Conservation (phyloP, 2,888 invertebrate genomes). For the Eupsilia transversa region DNA sequence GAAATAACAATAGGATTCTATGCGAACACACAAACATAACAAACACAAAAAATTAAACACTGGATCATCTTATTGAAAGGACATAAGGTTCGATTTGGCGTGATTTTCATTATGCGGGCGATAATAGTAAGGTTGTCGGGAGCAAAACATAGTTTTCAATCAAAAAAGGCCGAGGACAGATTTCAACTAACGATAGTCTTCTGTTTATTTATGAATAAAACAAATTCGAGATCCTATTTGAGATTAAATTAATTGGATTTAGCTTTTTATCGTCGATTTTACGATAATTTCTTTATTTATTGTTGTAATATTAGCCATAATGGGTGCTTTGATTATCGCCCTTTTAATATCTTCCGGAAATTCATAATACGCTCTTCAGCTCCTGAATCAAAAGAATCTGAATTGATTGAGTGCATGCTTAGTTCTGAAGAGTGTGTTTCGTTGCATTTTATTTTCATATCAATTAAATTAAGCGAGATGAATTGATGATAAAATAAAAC, state of each 20-base stretch:
- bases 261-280: conserved; percentile 65
- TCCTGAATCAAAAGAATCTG: conserved; percentile 43
- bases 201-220: conserved; percentile 70
- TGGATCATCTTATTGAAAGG: not conserved
- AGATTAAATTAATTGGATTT: conserved; percentile 72
- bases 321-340: conserved; percentile 54
- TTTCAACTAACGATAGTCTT: conserved; percentile 73
- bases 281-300: conserved; percentile 69
- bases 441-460: conserved; percentile 42
- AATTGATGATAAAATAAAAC: not conserved
- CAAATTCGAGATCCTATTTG: conserved; percentile 71
- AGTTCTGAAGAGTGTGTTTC: not conserved
- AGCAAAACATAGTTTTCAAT: conserved; percentile 72
- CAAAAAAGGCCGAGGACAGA: conserved; percentile 77
- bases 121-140: conserved; percentile 43
- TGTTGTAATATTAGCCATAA: conserved; percentile 54
- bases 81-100: conserved; percentile 15
- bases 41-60: not conserved
- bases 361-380: conserved; percentile 49
- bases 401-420: conserved; percentile 35
- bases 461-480: conserved; percentile 17
- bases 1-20: conserved; percentile 75
- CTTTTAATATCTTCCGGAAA: conserved; percentile 59
- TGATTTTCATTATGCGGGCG: not conserved
- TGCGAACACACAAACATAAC: conserved; percentile 29